These are phyloP conservation scores for Ciconia stormi DNA, from an alignment of 2,113 vertebrate species.

Conservation along the genomic window DNA sequence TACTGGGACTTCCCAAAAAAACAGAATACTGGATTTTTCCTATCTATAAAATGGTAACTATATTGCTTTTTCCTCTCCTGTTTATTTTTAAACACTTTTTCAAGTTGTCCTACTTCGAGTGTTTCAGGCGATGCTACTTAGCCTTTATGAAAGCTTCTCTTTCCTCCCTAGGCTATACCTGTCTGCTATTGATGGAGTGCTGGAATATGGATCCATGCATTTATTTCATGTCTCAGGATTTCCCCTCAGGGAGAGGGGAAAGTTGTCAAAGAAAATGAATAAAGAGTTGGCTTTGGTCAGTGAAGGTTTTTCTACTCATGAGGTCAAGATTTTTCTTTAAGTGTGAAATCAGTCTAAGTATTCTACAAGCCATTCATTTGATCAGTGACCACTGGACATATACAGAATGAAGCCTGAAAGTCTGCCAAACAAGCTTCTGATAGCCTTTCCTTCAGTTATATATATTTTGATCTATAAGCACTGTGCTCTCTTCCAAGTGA, in stretches of 20 bases:
- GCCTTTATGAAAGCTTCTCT: constrained; percentile 35
- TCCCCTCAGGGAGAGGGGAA: background rate
- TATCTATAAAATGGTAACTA: background rate
- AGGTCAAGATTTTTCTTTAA: background rate
- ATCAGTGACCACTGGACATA: background rate
- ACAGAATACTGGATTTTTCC: background rate
- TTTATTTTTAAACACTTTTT: background rate
- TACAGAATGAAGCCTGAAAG: background rate
- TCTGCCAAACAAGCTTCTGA: background rate
- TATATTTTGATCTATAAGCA: background rate
- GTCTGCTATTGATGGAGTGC: constrained; percentile 19
- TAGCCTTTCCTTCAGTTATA: background rate
- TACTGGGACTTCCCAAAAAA: background rate
- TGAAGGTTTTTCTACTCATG: background rate
- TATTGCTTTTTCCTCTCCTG: background rate
- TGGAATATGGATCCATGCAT: constrained; percentile 14
- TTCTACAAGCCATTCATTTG: background rate
- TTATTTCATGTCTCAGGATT: background rate
- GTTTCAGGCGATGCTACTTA: constrained; percentile 20
- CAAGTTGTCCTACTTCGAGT: background rate
- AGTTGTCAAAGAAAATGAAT: background rate
- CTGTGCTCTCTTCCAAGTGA: background rate
- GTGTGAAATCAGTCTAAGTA: background rate
- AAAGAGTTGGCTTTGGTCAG: background rate
- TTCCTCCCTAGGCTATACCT: constrained; percentile 46